Evolutionary conservation across 2,888 invertebrate species (phyloP).

Genomic region (Trachelus tabidus): DNA sequence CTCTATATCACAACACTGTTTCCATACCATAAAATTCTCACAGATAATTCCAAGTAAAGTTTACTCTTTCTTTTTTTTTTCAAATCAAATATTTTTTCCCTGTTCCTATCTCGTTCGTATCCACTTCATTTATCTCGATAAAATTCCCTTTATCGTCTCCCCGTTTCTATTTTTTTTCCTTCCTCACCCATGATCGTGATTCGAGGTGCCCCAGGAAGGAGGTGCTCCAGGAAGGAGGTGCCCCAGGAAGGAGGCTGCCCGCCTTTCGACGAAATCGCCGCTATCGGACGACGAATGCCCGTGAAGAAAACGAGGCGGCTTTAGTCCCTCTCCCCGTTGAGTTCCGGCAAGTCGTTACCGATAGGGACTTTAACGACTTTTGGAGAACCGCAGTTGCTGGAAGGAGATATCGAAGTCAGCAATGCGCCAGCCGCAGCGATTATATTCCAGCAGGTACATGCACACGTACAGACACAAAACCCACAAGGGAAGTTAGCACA

Average conservation of each 20-base stretch:
- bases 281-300: slow-evolving; percentile 21
- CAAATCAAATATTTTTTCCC: not conserved
- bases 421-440: not conserved
- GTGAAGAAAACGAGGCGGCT: slow-evolving; percentile 19
- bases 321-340: slow-evolving; percentile 22
- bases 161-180: not conserved
- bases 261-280: slow-evolving; percentile 30
- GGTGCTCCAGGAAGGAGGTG: not conserved
- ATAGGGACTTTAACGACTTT: slow-evolving; percentile 30
- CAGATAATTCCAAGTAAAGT: too few relatives aligned
- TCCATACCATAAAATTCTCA: not conserved
- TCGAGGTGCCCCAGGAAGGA: not conserved
- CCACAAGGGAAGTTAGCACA: not conserved
- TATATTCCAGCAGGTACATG: not conserved
- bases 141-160: not conserved
- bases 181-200: not conserved
- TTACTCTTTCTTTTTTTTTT: too few relatives aligned
- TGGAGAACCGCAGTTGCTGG: slow-evolving; percentile 7
- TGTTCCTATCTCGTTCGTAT: not conserved
- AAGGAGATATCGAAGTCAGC: slow-evolving; percentile 6
- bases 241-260: too few relatives aligned
- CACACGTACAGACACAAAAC: not conserved
- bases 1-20: not conserved
- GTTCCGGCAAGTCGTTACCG: slow-evolving; percentile 40
- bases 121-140: not conserved